Percentiles rank a stretch among this genome's conserved stretches.
Conservation (phyloP, 2,888 invertebrate species). For the Drosophila aldrichi region DNA sequence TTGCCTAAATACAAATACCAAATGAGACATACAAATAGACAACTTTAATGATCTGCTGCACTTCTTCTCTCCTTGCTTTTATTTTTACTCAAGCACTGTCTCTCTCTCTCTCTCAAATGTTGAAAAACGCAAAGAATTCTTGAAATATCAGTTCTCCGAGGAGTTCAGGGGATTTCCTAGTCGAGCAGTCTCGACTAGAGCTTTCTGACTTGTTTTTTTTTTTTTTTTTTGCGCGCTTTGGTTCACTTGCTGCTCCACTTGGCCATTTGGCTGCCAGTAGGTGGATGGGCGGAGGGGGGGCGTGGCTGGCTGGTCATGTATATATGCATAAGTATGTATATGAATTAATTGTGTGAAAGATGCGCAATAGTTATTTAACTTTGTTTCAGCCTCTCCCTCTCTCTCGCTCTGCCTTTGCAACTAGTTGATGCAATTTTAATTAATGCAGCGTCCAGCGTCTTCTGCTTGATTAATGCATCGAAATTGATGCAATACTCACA, state of each 20-base stretch:
- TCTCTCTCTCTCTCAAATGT: too few species aligned
- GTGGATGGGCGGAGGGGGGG: too few species aligned
- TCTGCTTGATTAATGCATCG: conserved; percentile 41
- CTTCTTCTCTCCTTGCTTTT: too few species aligned
- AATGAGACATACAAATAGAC: too few species aligned
- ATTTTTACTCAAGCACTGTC: too few species aligned
- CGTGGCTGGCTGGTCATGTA: conserved; percentile 1
- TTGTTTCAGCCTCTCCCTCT: not conserved
- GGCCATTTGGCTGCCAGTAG: conserved; percentile 3
- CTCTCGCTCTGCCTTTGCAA: not conserved
- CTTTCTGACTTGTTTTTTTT: too few species aligned
- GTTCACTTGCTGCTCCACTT: conserved; percentile 67
- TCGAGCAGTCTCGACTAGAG: too few species aligned
- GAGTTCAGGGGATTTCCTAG: too few species aligned
- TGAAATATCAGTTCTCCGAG: too few species aligned
- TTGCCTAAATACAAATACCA: too few species aligned
- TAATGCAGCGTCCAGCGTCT: conserved; percentile 39
- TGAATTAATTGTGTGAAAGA: conserved; percentile 71
- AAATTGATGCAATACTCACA: conserved; percentile 5
- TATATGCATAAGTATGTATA: not conserved
- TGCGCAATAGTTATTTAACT: conserved; percentile 35
- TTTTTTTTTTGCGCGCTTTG: conserved; percentile 38
- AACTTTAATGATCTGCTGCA: too few species aligned
- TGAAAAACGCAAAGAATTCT: too few species aligned
- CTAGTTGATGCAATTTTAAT: conserved; percentile 60